Evolutionary conservation across 35 echinoderm and acorn worm species (phyloP).

Genomic region (Anneissia japonica): DNA sequence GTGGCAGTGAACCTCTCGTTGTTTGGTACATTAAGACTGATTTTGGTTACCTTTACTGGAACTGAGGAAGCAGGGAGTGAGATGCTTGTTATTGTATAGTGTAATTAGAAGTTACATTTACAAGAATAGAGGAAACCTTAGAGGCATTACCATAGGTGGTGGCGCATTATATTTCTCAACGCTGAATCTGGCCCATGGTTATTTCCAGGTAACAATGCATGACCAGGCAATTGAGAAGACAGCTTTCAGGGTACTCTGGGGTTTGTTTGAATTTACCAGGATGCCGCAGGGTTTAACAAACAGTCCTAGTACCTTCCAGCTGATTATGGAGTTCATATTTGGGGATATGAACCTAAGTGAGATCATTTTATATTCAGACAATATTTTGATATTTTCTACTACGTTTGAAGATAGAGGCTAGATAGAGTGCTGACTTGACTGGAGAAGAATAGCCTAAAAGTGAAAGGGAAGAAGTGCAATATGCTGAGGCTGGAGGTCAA

Average conservation of each 20-base stretch:
- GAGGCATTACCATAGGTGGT: neutral
- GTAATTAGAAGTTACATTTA: no score
- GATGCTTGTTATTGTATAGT: no score
- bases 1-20: no score
- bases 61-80: no score
- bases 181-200: neutral
- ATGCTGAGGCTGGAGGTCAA: neutral
- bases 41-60: no score
- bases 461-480: neutral
- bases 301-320: slow-evolving; percentile 1
- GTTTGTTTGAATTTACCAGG: neutral
- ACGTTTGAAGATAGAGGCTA: neutral
- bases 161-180: neutral
- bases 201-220: slow-evolving; percentile 4
- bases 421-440: neutral
- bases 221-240: neutral
- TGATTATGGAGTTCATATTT: slow-evolving; percentile 15
- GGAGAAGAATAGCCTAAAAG: neutral
- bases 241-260: neutral
- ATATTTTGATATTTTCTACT: neutral
- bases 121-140: neutral
- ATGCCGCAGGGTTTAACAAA: neutral
- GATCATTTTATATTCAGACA: neutral
- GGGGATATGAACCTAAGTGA: slow-evolving; percentile 13
- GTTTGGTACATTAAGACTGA: no score